Evolutionary conservation across 2,113 vertebrate genomes (phyloP), one percentile per base, ranked within the genome.

Genomic region (Symphodus melops): DNA sequence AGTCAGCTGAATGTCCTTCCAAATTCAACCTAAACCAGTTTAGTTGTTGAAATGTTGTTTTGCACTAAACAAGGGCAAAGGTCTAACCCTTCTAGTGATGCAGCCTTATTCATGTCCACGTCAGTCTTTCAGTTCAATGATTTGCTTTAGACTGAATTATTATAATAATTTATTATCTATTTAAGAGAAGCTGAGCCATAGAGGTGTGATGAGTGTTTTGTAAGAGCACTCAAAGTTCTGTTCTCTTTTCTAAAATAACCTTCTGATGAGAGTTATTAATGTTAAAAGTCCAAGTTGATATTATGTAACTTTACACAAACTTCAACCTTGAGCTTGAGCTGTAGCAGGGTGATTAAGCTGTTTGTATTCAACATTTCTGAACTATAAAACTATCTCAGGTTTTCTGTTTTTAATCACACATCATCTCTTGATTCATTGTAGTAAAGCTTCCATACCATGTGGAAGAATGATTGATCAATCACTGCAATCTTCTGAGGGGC

Each of bases 401-500:
- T 62, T 53, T 3, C 21, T 68, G 23, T 74, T 80, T 63, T 63
- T 28, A 37, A 67, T 63, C 5, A 65, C 55, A 25, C 36, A 5
- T 37, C 12, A 52, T 56, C 25, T 20, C 63, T 79, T 64, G 62
- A 82, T 77, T 72, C 46, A 80, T 84, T 58, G 49, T 46, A 25
- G n/a, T 23, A 48, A 46, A 53, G 53, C 68, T 6, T 41, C 33
- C 12, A 53, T 67, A 62, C 16, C 0, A 36, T 59, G 23, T 58
- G 44, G 62, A 9, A n/a, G 16, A 25, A 44, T 62, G 17, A 75
- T 25, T 39, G 41, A 72, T 81, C 60, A 55, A 39, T 81, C 72
- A 53, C 59, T 72, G 53, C 57, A 36, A 75, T 68, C 65, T 61
- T 57, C 9, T 69, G 67, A 72, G 75, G 7, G n/a, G 51, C 4